These are phyloP conservation scores for Spodoptera litura DNA, from an alignment of 1,140 invertebrate genomes.

Conservation along the genomic window DNA sequence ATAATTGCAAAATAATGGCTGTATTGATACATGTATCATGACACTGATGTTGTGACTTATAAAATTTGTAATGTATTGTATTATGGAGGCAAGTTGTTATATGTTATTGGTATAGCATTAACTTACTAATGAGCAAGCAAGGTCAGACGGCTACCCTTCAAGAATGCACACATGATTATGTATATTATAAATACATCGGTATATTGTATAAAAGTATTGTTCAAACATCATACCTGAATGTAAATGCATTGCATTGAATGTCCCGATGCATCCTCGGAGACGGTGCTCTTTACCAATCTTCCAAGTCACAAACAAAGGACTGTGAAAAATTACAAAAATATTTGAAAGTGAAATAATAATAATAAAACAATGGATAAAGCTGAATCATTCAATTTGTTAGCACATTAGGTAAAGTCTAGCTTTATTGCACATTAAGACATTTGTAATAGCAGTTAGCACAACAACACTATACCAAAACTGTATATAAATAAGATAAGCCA, in stretches of 20 bases:
- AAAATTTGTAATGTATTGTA: too few relatives aligned
- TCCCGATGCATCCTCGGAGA: slow-evolving; percentile 97
- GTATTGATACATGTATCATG: neutral
- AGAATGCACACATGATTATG: neutral
- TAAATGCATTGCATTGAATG: slow-evolving; percentile 97
- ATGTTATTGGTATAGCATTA: neutral
- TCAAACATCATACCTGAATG: slow-evolving; percentile 87
- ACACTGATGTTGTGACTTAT: too few relatives aligned
- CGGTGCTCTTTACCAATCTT: slow-evolving; percentile 97
- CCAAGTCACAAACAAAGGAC: slow-evolving; percentile 99
- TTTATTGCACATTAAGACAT: slow-evolving; percentile 22
- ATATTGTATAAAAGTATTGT: neutral
- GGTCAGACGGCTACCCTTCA: neutral
- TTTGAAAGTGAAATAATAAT: too few relatives aligned
- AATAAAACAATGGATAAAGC: neutral
- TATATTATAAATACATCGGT: neutral
- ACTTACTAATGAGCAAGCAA: slow-evolving; percentile 13
- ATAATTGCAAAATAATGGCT: slow-evolving; percentile 11
- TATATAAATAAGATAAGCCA: neutral
- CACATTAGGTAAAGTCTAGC: slow-evolving; percentile 27
- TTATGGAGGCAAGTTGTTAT: neutral
- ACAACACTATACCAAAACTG: slow-evolving; percentile 24
- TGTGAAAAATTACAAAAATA: slow-evolving; percentile 85
- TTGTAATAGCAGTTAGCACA: slow-evolving; percentile 30
- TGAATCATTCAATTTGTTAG: neutral